These are phyloP conservation scores for Alcedo atthis DNA, from an alignment of 2,797 vertebrate species.

Conservation along the genomic window DNA sequence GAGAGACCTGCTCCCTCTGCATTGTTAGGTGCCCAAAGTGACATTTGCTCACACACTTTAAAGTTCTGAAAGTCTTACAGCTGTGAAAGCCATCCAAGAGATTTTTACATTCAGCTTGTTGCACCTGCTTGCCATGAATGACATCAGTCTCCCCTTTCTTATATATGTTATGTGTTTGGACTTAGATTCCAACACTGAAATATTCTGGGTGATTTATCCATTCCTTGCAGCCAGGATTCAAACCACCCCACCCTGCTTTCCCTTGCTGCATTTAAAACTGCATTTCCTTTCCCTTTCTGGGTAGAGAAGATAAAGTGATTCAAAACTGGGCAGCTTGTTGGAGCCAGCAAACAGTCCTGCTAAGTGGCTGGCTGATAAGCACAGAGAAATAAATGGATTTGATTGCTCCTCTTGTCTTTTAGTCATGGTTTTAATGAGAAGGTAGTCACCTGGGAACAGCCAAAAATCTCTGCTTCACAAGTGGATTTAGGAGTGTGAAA, in stretches of 20 bases:
- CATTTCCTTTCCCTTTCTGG: neutral
- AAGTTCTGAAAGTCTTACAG: neutral
- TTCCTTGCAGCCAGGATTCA: neutral
- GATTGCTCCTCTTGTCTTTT: neutral
- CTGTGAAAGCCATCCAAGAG: neutral
- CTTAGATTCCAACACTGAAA: neutral
- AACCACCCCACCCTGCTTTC: neutral
- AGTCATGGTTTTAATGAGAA: neutral
- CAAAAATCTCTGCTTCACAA: accelerated
- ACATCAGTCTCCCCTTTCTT: neutral
- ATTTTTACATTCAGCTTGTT: neutral
- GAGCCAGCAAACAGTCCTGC: neutral
- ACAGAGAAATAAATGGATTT: accelerated
- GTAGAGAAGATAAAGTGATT: neutral
- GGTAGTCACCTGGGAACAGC: neutral
- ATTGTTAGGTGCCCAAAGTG: neutral
- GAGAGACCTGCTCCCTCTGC: neutral
- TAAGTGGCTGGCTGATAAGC: neutral
- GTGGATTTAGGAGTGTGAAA: neutral
- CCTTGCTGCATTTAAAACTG: neutral
- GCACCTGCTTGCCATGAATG: neutral
- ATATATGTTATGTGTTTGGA: accelerated
- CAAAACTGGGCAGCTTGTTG: neutral
- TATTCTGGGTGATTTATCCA: neutral
- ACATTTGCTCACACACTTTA: neutral